Evolutionary conservation across 2,797 vertebrate species (phyloP), one percentile per base, ranked within the genome.

Genomic region (Sebastes goodei): DNA sequence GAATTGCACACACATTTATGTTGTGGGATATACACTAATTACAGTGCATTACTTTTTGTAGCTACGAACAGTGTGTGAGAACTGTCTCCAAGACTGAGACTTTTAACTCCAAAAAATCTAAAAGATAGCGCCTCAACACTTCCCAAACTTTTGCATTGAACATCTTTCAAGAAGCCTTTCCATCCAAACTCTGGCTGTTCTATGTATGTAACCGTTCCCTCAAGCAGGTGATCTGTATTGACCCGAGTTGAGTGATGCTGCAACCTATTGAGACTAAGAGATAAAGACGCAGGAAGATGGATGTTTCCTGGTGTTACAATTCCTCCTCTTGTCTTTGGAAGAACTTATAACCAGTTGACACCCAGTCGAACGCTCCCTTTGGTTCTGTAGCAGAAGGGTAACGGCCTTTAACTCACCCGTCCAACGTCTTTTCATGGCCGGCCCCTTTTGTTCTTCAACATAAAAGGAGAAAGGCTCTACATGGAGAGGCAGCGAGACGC

Each of bases 391-490:
- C 70, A 12, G 42, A 42, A 42, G 4, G 56, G 64, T 85, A 92
- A 77, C 82, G 61, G 69, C 67, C 71, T 77, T 82, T 92, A 89
- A 93, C 88, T 95, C 89, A 85, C 77, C 56, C 81, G 27, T 57
- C 66, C 63, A 27, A 17, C 38, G 27, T 76, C 86, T 88, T 90
- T 93, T 94, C 87, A 92, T 14, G 52, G 61, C 55, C 64, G 42
- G 3, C 2, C 6, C 66, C 88, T 90, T 94, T 95, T 95, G 91
- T 95, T 90, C 88, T 68, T 53, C 15, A 6, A 89, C 89, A 92
- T 91, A 80, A 93, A 94, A 90, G 86, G 70, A 73, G 86, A 89
- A 89, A 89, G 79, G 15, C 66, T 83, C 70, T 61, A 76, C 76
- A 62, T 17, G 78, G 73, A 67, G 60, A 80, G 71, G 73, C 55